These are phyloP conservation scores for Podarcis cretensis DNA, from an alignment of 2,113 vertebrate genomes.

Conservation along the genomic window DNA sequence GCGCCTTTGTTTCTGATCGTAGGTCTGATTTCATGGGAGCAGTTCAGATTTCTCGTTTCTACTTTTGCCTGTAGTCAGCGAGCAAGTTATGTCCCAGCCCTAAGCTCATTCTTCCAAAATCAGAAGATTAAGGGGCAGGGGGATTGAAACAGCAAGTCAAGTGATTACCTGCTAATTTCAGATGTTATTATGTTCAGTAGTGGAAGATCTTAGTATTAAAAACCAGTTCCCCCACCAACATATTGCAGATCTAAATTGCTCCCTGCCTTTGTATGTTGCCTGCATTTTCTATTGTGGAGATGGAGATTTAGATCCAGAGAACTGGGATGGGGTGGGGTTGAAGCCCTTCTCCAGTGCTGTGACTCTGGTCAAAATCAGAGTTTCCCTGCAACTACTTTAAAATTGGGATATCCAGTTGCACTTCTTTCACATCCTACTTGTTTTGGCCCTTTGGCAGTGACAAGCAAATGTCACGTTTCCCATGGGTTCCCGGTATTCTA, in stretches of 20 bases:
- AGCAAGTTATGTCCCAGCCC: slow-evolving; percentile 18
- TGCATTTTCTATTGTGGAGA: background rate
- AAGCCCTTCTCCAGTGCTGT: background rate
- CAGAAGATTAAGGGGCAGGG: background rate
- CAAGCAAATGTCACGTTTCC: background rate
- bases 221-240: background rate
- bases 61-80: slow-evolving; percentile 56
- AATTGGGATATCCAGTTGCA: background rate
- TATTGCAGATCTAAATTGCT: background rate
- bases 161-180: background rate
- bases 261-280: background rate
- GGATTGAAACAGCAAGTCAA: slow-evolving; percentile 20
- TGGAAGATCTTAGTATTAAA: background rate
- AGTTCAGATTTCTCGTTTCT: slow-evolving; percentile 57
- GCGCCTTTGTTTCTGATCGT: slow-evolving; percentile 66
- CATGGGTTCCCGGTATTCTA: background rate
- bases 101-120: slow-evolving; percentile 16
- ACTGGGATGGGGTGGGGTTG: background rate
- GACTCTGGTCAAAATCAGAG: background rate
- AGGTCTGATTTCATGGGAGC: slow-evolving; percentile 64
- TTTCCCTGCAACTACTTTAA: background rate
- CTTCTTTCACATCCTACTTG: background rate
- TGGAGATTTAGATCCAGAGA: background rate
- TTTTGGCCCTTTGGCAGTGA: slow-evolving; percentile 1
- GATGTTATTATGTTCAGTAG: background rate